Percentiles rank a stretch among this genome's conserved stretches.
These are phyloP conservation scores for Plagodis pulveraria DNA, from an alignment of 2,888 invertebrate species.

Conservation along the genomic window DNA sequence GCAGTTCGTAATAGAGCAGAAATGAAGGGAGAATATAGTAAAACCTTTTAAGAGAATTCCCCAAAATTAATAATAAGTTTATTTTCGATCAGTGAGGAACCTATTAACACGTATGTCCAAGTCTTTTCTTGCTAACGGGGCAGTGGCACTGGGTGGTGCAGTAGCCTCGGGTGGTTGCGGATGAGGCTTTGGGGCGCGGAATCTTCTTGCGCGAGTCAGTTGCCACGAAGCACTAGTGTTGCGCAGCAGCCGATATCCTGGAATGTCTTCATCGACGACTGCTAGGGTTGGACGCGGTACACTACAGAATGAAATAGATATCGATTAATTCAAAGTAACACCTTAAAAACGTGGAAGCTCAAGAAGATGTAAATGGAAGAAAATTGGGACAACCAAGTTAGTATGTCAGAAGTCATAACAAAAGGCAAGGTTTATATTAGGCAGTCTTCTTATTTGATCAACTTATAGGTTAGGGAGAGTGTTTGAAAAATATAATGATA, in stretches of 20 bases:
- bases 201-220: constrained; percentile 70
- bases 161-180: constrained; percentile 61
- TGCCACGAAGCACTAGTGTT: constrained; percentile 71
- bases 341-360: too few relatives aligned
- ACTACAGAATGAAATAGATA: constrained; percentile 42
- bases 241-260: constrained; percentile 55
- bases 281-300: constrained; percentile 60
- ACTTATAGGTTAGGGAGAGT: too few relatives aligned
- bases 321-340: too few relatives aligned
- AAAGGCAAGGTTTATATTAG: too few relatives aligned
- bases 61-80: constrained; percentile 1
- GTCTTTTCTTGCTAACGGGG: constrained; percentile 66
- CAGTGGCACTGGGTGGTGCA: constrained; percentile 62
- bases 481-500: too few relatives aligned
- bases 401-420: too few relatives aligned
- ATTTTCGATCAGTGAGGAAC: constrained; percentile 54
- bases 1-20: too few relatives aligned
- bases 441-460: too few relatives aligned
- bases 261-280: constrained; percentile 58
- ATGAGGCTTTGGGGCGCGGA: constrained; percentile 63
- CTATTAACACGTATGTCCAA: constrained; percentile 64
- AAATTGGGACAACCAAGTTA: too few relatives aligned
- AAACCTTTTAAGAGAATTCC: too few relatives aligned
- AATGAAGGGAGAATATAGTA: too few relatives aligned
- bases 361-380: too few relatives aligned